Percentiles rank a stretch among this genome's conserved stretches.
phyloP scores from a whole-genome alignment of 2,797 vertebrate genomes.

The Heteromormyrus szaboi region DNA sequence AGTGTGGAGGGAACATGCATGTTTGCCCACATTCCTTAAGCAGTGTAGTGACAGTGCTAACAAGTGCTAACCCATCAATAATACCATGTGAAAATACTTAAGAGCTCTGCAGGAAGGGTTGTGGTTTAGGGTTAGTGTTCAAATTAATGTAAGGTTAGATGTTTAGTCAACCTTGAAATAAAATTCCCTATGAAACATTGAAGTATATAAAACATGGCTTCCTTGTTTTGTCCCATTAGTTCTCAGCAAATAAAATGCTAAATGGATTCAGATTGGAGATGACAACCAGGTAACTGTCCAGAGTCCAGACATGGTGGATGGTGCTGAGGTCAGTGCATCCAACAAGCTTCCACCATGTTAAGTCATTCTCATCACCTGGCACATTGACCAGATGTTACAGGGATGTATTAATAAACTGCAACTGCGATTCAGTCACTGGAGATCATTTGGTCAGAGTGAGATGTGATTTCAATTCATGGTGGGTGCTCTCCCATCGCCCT shows the following conservation, averaged over 20 bases:
- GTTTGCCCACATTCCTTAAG: background rate
- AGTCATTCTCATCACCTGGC: background rate
- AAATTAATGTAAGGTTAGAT: background rate
- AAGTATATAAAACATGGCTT: background rate
- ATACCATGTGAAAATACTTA: background rate
- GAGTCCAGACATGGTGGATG: conserved; percentile 27
- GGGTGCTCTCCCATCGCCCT: background rate
- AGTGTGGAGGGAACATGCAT: background rate
- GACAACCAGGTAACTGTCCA: conserved; percentile 70
- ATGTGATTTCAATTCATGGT: background rate
- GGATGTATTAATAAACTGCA: background rate
- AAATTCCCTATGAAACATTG: background rate
- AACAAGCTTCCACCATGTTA: background rate
- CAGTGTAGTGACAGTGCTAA: background rate
- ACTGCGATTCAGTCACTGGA: background rate
- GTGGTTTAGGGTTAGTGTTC: background rate
- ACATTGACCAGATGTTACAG: background rate
- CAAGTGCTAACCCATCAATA: background rate
- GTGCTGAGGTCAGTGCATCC: conserved; percentile 18
- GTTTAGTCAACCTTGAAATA: background rate
- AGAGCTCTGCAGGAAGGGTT: background rate
- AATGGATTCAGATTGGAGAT: conserved; percentile 77
- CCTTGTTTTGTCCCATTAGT: conserved; percentile 33
- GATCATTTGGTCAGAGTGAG: background rate
- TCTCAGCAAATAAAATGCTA: conserved; percentile 64